phyloP scores from a whole-genome alignment of 2,797 vertebrate genomes.

The Margarornis squamiger region DNA sequence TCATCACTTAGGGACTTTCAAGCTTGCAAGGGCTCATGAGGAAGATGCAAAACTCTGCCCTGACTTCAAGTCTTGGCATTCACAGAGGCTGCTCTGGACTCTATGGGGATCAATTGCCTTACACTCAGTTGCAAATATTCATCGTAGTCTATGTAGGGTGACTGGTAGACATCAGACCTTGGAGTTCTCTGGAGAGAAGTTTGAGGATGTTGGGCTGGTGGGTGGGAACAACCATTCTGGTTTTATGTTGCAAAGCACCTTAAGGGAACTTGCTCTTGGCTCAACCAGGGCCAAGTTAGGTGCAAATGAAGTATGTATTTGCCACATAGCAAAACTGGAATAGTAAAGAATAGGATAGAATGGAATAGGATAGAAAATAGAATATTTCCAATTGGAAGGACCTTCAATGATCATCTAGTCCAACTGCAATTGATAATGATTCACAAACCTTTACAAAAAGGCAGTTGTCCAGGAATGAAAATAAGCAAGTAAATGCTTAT shows the following conservation, averaged over 20 bases:
- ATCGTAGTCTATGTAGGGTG: neutral
- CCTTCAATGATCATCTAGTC: neutral
- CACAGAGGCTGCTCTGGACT: neutral
- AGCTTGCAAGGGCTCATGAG: neutral
- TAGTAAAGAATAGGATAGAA: neutral
- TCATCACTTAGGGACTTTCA: neutral
- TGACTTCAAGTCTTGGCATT: neutral
- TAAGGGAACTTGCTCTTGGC: neutral
- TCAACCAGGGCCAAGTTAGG: neutral
- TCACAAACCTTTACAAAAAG: neutral
- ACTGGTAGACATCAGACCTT: neutral
- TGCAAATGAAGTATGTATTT: neutral
- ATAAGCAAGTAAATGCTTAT: slow-evolving; percentile 5
- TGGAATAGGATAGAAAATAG: neutral
- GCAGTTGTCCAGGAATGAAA: neutral
- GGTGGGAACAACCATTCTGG: neutral
- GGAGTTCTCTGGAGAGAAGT: neutral
- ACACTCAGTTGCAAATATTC: neutral
- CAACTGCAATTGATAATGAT: neutral
- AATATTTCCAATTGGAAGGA: neutral
- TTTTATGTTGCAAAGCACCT: neutral
- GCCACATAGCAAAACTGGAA: neutral
- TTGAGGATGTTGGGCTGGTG: neutral
- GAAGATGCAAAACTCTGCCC: neutral
- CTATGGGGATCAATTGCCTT: neutral